Evolutionary conservation across 1,140 invertebrate genomes (phyloP).

Genomic region (Charaxes varanes): DNA sequence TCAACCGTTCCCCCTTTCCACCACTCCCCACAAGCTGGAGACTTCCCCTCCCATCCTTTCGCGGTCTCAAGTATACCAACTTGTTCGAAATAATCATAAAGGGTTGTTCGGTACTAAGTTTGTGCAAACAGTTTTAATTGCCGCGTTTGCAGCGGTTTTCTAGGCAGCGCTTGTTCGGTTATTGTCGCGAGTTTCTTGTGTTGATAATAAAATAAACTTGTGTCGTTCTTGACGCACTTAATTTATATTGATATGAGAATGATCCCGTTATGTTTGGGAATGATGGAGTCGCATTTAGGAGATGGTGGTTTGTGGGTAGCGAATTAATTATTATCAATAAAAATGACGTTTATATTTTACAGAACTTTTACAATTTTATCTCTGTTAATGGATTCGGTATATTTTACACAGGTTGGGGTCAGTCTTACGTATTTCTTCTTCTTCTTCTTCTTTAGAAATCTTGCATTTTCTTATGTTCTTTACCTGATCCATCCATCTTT

Average conservation of each 20-base stretch:
- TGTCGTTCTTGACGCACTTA: constrained; percentile 1
- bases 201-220: constrained; percentile 10
- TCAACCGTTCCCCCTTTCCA: not conserved
- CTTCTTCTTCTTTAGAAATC: too few relatives aligned
- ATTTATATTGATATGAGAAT: constrained; percentile 12
- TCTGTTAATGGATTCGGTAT: too few relatives aligned
- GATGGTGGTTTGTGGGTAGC: too few relatives aligned
- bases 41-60: constrained; percentile 7
- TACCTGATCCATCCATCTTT: too few relatives aligned
- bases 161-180: not conserved
- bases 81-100: constrained; percentile 14
- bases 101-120: constrained; percentile 13
- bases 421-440: too few relatives aligned
- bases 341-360: too few relatives aligned
- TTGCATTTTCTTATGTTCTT: too few relatives aligned
- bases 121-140: constrained; percentile 20
- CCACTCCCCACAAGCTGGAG: not conserved
- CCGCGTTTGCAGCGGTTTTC: constrained; percentile 8
- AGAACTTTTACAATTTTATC: too few relatives aligned
- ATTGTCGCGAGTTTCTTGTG: constrained; percentile 15
- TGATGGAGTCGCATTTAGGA: too few relatives aligned
- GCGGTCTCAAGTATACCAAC: constrained; percentile 15
- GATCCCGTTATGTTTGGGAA: too few relatives aligned
- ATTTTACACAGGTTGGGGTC: too few relatives aligned
- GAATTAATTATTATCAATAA: too few relatives aligned